phyloP scores from a whole-genome alignment of 2,113 vertebrate species.

The Macquaria ambigua region DNA sequence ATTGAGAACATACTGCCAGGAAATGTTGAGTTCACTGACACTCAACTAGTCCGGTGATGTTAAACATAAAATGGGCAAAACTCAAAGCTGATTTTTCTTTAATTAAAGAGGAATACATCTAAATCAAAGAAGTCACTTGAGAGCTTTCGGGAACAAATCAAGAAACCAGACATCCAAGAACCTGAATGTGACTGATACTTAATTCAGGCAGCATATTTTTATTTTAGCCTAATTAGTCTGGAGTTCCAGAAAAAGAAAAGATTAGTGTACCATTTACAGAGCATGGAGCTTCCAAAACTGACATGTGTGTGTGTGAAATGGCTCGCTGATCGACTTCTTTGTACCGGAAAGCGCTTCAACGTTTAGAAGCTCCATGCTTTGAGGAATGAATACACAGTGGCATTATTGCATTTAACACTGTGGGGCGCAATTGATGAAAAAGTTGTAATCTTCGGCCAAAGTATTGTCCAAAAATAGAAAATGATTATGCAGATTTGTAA shows the following conservation, averaged over 20 bases:
- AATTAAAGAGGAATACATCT: constrained; percentile 49
- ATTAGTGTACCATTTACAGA: constrained; percentile 1
- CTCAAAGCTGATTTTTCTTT: constrained; percentile 31
- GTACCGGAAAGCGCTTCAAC: background rate
- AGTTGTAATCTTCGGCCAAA: background rate
- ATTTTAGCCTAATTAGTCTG: background rate
- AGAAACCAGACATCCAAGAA: background rate
- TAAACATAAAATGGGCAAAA: constrained; percentile 71
- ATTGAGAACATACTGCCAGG: background rate
- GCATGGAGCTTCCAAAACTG: background rate
- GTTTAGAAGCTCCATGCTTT: background rate
- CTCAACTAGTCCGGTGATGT: background rate
- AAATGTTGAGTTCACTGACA: background rate
- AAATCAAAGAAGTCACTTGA: background rate
- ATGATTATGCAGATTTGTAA: constrained; percentile 14
- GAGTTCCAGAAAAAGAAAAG: background rate
- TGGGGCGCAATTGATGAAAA: background rate
- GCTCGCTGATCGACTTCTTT: background rate
- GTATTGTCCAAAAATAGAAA: background rate
- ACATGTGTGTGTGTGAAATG: background rate
- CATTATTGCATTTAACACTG: background rate
- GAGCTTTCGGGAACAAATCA: background rate
- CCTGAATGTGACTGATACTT: background rate
- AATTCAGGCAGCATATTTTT: background rate
- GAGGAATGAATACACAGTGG: background rate